Conservation (phyloP, 2,888 invertebrate genomes). For the Gari tellinella region DNA sequence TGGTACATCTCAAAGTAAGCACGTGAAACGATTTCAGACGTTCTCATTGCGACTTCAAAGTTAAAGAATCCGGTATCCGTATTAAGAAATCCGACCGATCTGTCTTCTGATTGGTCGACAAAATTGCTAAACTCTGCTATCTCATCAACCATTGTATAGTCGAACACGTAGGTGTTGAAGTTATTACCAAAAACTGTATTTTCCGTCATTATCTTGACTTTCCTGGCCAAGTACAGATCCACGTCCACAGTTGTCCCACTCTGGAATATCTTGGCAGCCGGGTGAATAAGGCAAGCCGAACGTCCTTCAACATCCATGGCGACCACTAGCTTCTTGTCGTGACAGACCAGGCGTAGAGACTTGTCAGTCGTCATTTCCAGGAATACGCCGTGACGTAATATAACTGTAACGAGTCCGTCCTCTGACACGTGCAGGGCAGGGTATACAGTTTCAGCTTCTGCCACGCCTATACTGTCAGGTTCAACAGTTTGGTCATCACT, state of each 20-base stretch:
- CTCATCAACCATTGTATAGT: slow-evolving; percentile 67
- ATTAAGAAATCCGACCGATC: slow-evolving; percentile 81
- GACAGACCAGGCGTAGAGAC: slow-evolving; percentile 83
- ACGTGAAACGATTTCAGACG: slow-evolving; percentile 77
- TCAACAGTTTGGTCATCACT: too few relatives aligned
- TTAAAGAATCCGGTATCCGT: slow-evolving; percentile 79
- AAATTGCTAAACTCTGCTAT: slow-evolving; percentile 68
- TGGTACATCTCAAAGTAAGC: slow-evolving; percentile 78
- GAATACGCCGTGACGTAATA: slow-evolving; percentile 82
- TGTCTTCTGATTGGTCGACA: slow-evolving; percentile 81
- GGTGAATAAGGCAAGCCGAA: slow-evolving; percentile 82
- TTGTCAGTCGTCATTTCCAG: slow-evolving; percentile 84
- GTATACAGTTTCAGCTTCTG: slow-evolving; percentile 49
- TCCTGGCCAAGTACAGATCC: slow-evolving; percentile 76
- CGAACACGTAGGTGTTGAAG: slow-evolving; percentile 76
- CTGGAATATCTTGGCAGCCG: slow-evolving; percentile 83
- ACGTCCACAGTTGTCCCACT: slow-evolving; percentile 82
- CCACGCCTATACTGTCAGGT: too few relatives aligned
- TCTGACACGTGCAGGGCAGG: slow-evolving; percentile 83
- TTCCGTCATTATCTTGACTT: slow-evolving; percentile 75
- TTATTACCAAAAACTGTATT: slow-evolving; percentile 76
- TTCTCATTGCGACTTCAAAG: slow-evolving; percentile 79
- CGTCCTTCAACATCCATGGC: slow-evolving; percentile 82
- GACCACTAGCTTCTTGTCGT: slow-evolving; percentile 81
- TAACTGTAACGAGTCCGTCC: slow-evolving; percentile 83